Conservation (phyloP, 2,113 vertebrate species). For the Channa maculata region DNA sequence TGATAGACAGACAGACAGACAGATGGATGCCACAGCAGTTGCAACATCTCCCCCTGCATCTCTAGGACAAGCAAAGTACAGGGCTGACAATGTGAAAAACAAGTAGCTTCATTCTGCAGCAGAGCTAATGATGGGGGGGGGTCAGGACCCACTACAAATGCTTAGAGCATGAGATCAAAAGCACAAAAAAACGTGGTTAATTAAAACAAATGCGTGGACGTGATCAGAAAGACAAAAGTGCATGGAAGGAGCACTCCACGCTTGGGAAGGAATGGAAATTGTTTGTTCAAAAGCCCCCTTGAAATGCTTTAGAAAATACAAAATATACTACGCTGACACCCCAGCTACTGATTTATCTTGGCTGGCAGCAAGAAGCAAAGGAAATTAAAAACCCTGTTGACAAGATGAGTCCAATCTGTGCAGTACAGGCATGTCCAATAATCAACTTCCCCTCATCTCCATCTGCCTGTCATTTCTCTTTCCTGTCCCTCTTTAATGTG, state of each 20-base stretch:
- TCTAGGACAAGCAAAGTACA: slow-evolving; percentile 28
- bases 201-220: slow-evolving; percentile 45
- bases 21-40: slow-evolving; percentile 44
- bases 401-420: slow-evolving; percentile 43
- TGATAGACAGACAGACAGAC: slow-evolving; percentile 26
- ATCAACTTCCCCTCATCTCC: slow-evolving; percentile 42
- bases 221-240: slow-evolving; percentile 41
- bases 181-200: slow-evolving; percentile 54
- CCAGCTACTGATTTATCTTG: slow-evolving; percentile 23
- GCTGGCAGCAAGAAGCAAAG: slow-evolving; percentile 23
- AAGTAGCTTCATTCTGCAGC: slow-evolving; percentile 35
- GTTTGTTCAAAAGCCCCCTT: slow-evolving; percentile 12
- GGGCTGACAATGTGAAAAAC: slow-evolving; percentile 44
- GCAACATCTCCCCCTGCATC: slow-evolving; percentile 11
- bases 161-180: slow-evolving; percentile 47
- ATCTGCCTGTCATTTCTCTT: slow-evolving; percentile 20
- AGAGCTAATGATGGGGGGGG: slow-evolving; percentile 1
- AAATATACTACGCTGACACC: slow-evolving; percentile 27
- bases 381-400: slow-evolving; percentile 40
- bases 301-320: slow-evolving; percentile 25
- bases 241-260: slow-evolving; percentile 7
- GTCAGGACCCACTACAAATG: slow-evolving; percentile 31
- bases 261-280: slow-evolving; percentile 17
- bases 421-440: slow-evolving; percentile 34
- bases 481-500: slow-evolving; percentile 20